Conservation (phyloP, 2,797 vertebrate species). For the Moxostoma hubbsi region DNA sequence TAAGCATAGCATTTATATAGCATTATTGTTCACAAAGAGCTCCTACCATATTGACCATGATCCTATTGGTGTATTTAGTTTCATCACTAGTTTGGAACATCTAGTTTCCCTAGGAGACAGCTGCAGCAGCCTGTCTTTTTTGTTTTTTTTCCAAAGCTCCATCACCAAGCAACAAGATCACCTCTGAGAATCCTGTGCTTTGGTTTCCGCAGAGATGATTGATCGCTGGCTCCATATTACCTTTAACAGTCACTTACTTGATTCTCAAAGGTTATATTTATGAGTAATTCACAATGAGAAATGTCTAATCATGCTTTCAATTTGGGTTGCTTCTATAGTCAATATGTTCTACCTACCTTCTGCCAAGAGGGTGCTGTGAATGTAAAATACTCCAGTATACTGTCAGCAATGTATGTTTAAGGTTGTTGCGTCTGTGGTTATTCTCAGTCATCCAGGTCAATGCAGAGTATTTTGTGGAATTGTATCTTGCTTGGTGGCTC, state of each 20-base stretch:
- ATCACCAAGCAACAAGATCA: constrained; percentile 48
- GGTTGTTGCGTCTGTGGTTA: background rate
- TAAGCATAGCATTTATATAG: background rate
- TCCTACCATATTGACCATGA: background rate
- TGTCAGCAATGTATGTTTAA: constrained; percentile 1
- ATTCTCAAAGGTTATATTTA: constrained; percentile 8
- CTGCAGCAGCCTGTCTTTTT: constrained; percentile 13
- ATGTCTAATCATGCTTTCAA: background rate
- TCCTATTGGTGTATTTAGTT: constrained; percentile 21
- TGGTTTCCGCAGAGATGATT: constrained; percentile 29
- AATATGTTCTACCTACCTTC: background rate
- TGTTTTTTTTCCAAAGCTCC: background rate
- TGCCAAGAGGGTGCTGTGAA: background rate
- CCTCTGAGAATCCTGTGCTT: constrained; percentile 22
- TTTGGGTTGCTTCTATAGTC: background rate
- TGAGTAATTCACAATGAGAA: constrained; percentile 19
- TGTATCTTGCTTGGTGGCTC: background rate
- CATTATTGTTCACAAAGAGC: no score
- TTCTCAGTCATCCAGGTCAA: background rate
- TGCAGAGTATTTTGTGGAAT: background rate
- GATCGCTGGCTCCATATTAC: background rate
- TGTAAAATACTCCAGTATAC: background rate
- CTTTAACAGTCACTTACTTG: constrained; percentile 18
- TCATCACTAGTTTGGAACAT: constrained; percentile 29
- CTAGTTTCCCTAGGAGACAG: constrained; percentile 38